Evolutionary conservation across 2,888 invertebrate genomes (phyloP), one percentile per base, ranked within the genome.

Genomic region (Melieria crassipennis): DNA sequence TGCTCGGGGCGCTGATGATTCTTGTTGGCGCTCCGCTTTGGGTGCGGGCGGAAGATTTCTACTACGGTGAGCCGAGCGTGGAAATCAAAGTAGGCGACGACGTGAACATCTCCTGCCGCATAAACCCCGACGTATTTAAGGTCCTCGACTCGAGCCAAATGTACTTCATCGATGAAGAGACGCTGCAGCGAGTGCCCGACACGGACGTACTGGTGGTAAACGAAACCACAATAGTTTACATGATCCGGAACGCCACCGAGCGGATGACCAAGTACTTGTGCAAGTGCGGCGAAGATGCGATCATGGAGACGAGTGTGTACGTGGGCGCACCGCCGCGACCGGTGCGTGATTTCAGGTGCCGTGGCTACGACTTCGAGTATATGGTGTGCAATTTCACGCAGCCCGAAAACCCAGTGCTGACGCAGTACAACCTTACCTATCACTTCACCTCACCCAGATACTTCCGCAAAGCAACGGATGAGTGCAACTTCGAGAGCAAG

Each of bases 311-410:
- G 0, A 75, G 71, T 4, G 81, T 85, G 1, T 76, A 76, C 65
- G 83, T 85, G 7, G 90, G 90, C 56, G 87, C 88, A 56, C 87
- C 89, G 69, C 95, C 95, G 0, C 83, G 88, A 72, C 84, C 88
- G 76, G 91, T 94, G 4, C 85, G 87, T 7, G 91, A 94, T 83
- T 94, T 96, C 80, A 87, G 87, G 45, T 96, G 96, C 81, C 86
- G 91, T 64, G 92, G 94, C 10, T 87, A 89, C 75, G 93, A 95
- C 83, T 92, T 93, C 87, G 90, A 92, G 67, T 90, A 90, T 78
- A 87, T 96, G 77, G 91, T 90, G 11, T 96, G 96, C 82, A 89
- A 90, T 2, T 96, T 95, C 92, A 90, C 89, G 0, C 88, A 89
- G 61, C 90, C 91, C 1, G 79, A 88, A 87, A 91, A 86, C 84